Evolutionary conservation across 1,140 invertebrate genomes (phyloP).

Genomic region (Zaprionus inermis): DNA sequence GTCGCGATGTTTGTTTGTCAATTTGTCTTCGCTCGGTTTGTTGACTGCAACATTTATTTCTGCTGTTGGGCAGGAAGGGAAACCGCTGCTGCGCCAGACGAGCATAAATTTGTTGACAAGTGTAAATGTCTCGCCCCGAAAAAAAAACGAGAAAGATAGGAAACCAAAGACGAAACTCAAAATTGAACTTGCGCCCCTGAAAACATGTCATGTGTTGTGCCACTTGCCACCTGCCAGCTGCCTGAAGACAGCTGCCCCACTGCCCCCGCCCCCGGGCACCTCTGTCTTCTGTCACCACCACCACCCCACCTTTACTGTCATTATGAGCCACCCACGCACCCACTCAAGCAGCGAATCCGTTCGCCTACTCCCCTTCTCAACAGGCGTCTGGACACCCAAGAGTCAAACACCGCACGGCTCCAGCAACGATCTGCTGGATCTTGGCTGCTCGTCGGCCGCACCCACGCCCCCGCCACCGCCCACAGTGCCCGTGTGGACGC

Average conservation of each 20-base stretch:
- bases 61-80: slow-evolving; percentile 16
- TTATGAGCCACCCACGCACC: slow-evolving; percentile 11
- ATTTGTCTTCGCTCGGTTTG: slow-evolving; percentile 79
- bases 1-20: slow-evolving; percentile 82
- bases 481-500: slow-evolving; percentile 88
- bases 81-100: slow-evolving; percentile 14
- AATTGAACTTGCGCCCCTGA: slow-evolving; percentile 66
- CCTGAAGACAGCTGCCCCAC: too few species aligned
- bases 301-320: slow-evolving; percentile 14
- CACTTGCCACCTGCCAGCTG: slow-evolving; percentile 16
- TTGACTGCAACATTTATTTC: slow-evolving; percentile 75
- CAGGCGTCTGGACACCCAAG: slow-evolving; percentile 81
- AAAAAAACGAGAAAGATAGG: too few species aligned
- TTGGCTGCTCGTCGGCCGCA: slow-evolving; percentile 54
- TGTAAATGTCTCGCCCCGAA: slow-evolving; percentile 65
- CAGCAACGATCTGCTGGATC: slow-evolving; percentile 62
- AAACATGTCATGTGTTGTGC: slow-evolving; percentile 67
- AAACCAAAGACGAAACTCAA: slow-evolving; percentile 27
- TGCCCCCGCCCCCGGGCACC: slow-evolving; percentile 5
- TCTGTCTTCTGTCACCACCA: not conserved
- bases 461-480: slow-evolving; percentile 85
- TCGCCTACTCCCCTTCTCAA: slow-evolving; percentile 35
- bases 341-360: not conserved
- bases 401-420: slow-evolving; percentile 77
- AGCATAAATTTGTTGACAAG: slow-evolving; percentile 78